Percentiles rank a stretch among this genome's conserved stretches.
Evolutionary conservation across 1,140 invertebrate genomes (phyloP).

Genomic region (Danaus plexippus): DNA sequence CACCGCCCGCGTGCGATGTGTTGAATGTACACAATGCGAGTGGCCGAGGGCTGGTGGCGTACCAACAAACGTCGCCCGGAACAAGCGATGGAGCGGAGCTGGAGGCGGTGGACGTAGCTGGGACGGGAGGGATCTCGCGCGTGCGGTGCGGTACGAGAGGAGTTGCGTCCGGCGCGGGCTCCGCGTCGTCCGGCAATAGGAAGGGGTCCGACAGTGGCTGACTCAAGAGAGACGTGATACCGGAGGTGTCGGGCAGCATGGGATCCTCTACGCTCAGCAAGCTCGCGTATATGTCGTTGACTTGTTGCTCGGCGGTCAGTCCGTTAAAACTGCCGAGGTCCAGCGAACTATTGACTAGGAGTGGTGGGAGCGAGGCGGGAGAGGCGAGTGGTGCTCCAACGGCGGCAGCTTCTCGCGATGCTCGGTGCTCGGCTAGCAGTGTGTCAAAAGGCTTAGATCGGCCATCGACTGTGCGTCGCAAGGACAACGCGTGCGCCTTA

Average conservation of each 20-base stretch:
- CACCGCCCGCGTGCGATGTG: conserved; percentile 59
- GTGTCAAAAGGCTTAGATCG: conserved; percentile 85
- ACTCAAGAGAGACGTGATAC: conserved; percentile 47
- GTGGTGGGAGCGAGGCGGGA: conserved; percentile 37
- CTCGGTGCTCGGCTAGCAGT: conserved; percentile 82
- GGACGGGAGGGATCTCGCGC: conserved; percentile 14
- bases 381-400: conserved; percentile 23
- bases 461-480: conserved; percentile 81
- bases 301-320: conserved; percentile 52
- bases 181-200: conserved; percentile 45
- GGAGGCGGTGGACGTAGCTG: too few relatives aligned
- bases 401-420: conserved; percentile 60
- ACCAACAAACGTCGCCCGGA: conserved; percentile 63
- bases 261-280: conserved; percentile 52
- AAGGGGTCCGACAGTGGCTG: conserved; percentile 43
- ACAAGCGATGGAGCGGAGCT: conserved; percentile 28
- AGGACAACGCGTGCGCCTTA: conserved; percentile 85
- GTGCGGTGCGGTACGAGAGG: conserved; percentile 18
- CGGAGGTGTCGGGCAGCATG: conserved; percentile 46
- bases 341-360: conserved; percentile 45
- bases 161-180: conserved; percentile 29
- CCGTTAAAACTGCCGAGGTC: conserved; percentile 50
- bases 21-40: conserved; percentile 66
- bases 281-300: conserved; percentile 56
- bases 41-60: conserved; percentile 56